Evolutionary conservation across 2,888 invertebrate species (phyloP), one percentile per base, ranked within the genome.

Genomic region (Cybosia mesomella): DNA sequence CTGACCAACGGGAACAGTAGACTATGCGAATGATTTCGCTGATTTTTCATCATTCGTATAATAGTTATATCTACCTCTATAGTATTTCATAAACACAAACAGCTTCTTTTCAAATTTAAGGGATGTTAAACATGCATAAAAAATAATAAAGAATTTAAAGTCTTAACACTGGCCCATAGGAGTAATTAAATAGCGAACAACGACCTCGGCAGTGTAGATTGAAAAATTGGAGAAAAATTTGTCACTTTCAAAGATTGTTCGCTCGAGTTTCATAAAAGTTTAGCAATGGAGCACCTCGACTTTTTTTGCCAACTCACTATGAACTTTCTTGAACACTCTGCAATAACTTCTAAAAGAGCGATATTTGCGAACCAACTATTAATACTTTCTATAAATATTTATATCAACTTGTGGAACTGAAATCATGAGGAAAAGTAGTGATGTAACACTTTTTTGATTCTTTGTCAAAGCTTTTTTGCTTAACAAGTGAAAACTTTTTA

Each of bases 141-240:
- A 36, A 59, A 49, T 49, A 49, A 49, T n/a, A 39, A 49, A 49
- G 49, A 5, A 11, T 8, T 21, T 7, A 15, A 32, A 58, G 32
- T 67, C 34, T 36, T 63, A 67, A 77, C 65, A 76, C 72, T 72
- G 74, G 75, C 74, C 67, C 70, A 77, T 64, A 39, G 58, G 61
- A 66, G 74, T 77, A 76, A 79, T 80, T 80, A 80, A 79, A 80
- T 80, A 75, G 64, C 55, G 34, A 63, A 70, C 68, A 74, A 68
- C 39, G 66, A 71, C 72, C 66, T 74, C 66, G 22, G 55, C 32
- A 70, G 68, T 59, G 59, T 74, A 76, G 70, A 71, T 75, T 73
- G 76, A 76, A 80, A 80, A 80, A 80, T 73, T 80, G 76, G 74
- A 72, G 73, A 70, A 76, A 75, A 80, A 79, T 76, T 77, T 80